Base-by-base conservation (phyloP, 2,888 invertebrate genomes). In the Tetranychus truncatus region DNA sequence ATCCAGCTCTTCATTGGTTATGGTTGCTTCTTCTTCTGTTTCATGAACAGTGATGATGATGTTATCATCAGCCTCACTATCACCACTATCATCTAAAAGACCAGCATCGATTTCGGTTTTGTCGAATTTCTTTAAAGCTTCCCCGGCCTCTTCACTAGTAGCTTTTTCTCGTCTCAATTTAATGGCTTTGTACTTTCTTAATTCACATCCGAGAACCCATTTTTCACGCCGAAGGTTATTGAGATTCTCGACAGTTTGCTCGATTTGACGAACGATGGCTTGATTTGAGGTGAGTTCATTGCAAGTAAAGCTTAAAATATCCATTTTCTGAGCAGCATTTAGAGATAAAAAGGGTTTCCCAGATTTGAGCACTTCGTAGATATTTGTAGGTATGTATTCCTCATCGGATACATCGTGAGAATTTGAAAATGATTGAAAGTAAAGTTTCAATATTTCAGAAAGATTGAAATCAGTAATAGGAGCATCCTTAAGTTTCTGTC, bases 241-340 rank as follows among this genome's bases (percentile, higher is more conserved):
- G 78, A 91, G 90, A 75, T 88, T 89, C 78, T 96, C 95, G 73
- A 96, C 85, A 77, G 90, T 89, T 46, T 87, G 88, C 81, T 96
- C 96, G 75, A 96, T 90, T 83, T 95, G 95, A 55, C 90, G 87
- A 80, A 91, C 85, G 78, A 95, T 91, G 11, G 91, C 88, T 84
- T 94, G 93, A 83, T 94, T 95, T 84, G 93, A 91, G 71, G 96
- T 86, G 79, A 97, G 86, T 83, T 97, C 95, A 83, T 96, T 92
- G 84, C 95, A 95, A 45, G 96, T 86, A 84, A 91, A 94, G 1
- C 92, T 91, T 73, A 96, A 84, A 80, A 95, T 91, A 74, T 90
- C 88, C 0, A 93, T 89, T 82, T 96, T 96, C 79, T 89, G 88
- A 0, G 91, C 90, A 2, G 94, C 88, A 81, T 88, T 89, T 4